Conservation (phyloP, 2,113 vertebrate genomes). For the Xenopus laevis region DNA sequence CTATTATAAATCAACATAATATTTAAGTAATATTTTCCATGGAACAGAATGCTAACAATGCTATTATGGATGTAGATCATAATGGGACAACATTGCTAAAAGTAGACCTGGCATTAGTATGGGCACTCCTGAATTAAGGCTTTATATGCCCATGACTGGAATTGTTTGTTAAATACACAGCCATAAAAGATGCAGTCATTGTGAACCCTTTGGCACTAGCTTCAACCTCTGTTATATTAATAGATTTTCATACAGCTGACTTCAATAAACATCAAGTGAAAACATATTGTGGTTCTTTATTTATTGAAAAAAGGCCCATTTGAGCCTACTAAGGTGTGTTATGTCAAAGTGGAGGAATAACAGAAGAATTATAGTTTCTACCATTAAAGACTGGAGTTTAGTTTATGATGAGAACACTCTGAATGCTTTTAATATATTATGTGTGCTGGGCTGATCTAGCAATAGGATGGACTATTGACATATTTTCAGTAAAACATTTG, state of each 20-base stretch:
- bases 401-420: constrained; percentile 19
- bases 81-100: no score
- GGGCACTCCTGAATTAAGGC: no score
- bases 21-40: no score
- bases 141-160: no score
- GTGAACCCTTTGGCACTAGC: no score
- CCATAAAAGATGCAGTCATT: no score
- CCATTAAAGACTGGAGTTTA: neutral
- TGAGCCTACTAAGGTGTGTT: neutral
- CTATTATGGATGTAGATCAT: no score
- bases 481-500: neutral
- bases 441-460: neutral
- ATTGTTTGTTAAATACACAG: no score
- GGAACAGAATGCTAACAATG: no score
- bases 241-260: constrained; percentile 2
- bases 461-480: neutral
- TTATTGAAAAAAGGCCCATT: constrained; percentile 6
- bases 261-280: constrained; percentile 13
- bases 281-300: constrained; percentile 26
- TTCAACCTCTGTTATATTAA: neutral
- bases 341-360: neutral
- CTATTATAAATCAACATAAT: no score
- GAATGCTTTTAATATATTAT: constrained; percentile 11
- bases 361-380: constrained; percentile 5
- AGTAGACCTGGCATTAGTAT: no score